These are phyloP conservation scores for Colius striatus DNA, from an alignment of 2,113 vertebrate species.

Conservation along the genomic window DNA sequence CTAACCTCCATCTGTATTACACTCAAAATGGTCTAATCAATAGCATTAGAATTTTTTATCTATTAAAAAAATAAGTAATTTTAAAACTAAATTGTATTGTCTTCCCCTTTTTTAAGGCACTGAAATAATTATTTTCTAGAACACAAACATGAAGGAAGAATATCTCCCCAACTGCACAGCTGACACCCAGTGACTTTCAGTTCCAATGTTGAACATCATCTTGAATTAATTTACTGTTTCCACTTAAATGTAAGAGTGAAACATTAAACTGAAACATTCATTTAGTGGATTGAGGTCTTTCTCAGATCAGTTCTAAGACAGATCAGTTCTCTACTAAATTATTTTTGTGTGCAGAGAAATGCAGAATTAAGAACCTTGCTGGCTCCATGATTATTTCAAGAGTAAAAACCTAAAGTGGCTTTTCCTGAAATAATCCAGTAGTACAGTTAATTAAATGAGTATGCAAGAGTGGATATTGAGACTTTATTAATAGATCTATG, in stretches of 20 bases:
- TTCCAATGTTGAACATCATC: not conserved
- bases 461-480: not conserved
- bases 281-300: not conserved
- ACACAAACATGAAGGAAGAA: not conserved
- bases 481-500: not conserved
- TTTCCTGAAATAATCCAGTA: not conserved
- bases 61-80: not conserved
- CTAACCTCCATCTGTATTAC: not conserved
- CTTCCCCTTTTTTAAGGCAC: not conserved
- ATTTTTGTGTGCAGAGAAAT: not conserved
- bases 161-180: not conserved
- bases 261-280: not conserved
- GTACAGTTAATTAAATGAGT: not conserved
- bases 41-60: accelerated
- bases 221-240: not conserved
- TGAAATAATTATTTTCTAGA: not conserved
- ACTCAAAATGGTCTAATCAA: not conserved
- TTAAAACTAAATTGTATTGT: not conserved
- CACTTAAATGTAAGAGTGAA: not conserved
- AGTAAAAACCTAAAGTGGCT: not conserved
- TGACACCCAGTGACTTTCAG: not conserved
- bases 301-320: not conserved
- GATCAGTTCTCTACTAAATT: not conserved
- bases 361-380: not conserved
- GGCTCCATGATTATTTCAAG: not conserved